These are phyloP conservation scores for Oxystoma pomonae DNA, from an alignment of 2,888 invertebrate species.

Conservation along the genomic window DNA sequence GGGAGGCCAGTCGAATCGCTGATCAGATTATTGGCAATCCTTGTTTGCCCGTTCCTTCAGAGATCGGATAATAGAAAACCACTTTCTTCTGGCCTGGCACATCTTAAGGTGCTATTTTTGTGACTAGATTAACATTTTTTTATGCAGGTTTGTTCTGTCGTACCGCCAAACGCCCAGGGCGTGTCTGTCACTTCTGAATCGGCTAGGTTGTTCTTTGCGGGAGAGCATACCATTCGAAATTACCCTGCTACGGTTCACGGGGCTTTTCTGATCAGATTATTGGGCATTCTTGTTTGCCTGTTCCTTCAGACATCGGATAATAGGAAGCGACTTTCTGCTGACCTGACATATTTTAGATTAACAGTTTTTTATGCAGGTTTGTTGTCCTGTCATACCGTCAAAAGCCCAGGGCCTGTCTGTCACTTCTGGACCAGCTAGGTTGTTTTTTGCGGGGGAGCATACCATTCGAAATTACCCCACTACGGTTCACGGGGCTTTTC, in stretches of 20 bases:
- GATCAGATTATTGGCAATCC: conserved; percentile 82
- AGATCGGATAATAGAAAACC: conserved; percentile 91
- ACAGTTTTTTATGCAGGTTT: no score
- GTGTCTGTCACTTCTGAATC: conserved; percentile 43
- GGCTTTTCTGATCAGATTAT: conserved; percentile 90
- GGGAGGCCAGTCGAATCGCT: conserved; percentile 94
- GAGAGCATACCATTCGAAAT: conserved; percentile 97
- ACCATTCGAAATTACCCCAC: conserved; percentile 98
- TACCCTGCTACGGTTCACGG: conserved; percentile 99
- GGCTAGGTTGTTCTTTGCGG: conserved; percentile 68
- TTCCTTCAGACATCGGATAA: conserved; percentile 45
- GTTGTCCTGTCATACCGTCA: conserved; percentile 79
- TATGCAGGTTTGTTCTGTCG: conserved; percentile 94
- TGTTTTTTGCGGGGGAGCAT: conserved; percentile 88
- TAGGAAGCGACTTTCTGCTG: no score
- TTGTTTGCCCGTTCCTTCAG: conserved; percentile 53
- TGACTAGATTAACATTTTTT: conserved; percentile 87
- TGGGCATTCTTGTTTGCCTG: conserved; percentile 65
- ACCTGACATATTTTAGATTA: no score
- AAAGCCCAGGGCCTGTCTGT: conserved; percentile 47
- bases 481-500: conserved; percentile 95
- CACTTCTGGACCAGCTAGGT: conserved; percentile 48
- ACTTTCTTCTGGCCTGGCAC: conserved; percentile 86
- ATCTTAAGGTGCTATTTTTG: conserved; percentile 92
- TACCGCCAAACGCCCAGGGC: conserved; percentile 57